These are phyloP conservation scores for Gastrophryne carolinensis DNA, from an alignment of 2,797 vertebrate species.

Conservation along the genomic window DNA sequence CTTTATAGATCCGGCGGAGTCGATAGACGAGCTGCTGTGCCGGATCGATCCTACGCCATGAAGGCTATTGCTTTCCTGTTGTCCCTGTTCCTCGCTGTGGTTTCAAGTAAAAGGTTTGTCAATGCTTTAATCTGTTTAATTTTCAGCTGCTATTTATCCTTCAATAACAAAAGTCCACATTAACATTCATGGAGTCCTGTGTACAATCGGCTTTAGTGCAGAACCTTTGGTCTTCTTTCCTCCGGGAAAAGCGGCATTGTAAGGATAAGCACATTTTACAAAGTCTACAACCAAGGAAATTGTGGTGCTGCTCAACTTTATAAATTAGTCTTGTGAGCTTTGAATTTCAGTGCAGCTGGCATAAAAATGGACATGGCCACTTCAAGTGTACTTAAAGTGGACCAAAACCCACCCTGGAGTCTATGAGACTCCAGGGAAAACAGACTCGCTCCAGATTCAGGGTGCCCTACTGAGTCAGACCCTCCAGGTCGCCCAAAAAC, in stretches of 20 bases:
- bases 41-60: conserved; percentile 9
- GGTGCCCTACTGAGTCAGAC: too few relatives aligned
- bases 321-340: too few relatives aligned
- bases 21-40: conserved; percentile 16
- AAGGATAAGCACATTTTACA: too few relatives aligned
- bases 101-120: conserved; percentile 34
- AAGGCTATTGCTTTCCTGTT: conserved; percentile 2
- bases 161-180: conserved; percentile 6
- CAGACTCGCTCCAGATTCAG: too few relatives aligned
- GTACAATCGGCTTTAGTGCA: neutral
- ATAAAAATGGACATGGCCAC: too few relatives aligned
- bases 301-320: too few relatives aligned
- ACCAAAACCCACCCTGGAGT: too few relatives aligned
- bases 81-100: neutral
- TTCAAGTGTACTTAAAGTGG: too few relatives aligned
- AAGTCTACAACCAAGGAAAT: too few relatives aligned
- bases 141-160: neutral
- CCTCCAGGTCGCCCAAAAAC: too few relatives aligned
- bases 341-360: too few relatives aligned
- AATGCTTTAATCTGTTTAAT: conserved; percentile 18
- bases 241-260: neutral
- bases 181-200: conserved; percentile 17
- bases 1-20: conserved; percentile 17
- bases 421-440: too few relatives aligned
- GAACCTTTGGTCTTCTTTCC: conserved; percentile 3